Evolutionary conservation across 2,888 invertebrate genomes (phyloP), one percentile per base, ranked within the genome.

Genomic region (Agriopis leucophaearia): DNA sequence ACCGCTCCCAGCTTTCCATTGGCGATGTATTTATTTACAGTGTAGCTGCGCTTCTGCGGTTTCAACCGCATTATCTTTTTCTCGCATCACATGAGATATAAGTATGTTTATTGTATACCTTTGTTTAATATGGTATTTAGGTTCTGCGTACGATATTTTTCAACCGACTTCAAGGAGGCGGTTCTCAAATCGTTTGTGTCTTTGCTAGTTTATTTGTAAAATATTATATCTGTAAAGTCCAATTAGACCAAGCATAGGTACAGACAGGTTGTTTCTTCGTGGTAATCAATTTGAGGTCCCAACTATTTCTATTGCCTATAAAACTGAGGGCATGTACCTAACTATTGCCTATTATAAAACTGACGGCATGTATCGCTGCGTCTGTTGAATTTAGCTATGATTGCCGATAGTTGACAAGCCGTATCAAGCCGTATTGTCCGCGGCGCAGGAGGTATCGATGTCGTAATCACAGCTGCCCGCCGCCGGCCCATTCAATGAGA

Each of bases 401-500:
- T 69, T 69, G 68, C 50, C 66, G 75, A 77, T 71, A 85, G 86
- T 87, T 89, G 90, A 88, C 87, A 88, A 88, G 87, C 83, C 75
- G 81, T 79, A 88, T 90, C 87, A 88, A 88, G 87, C 83, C 75
- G 81, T 79, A 88, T 90, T 90, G 88, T 89, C 78, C 71, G 59
- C 72, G 68, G 60, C 64, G 61, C 71, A 74, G 90, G 91, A 90
- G 88, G 88, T 88, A 92, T 88, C 92, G 86, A 79, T 93, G 83
- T 89, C 92, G 92, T 91, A 92, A 91, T 92, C 90, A 91, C 91
- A 85, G 84, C 82, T 76, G 70, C 76, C 77, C 76, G 84, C 83
- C 86, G 89, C 81, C 86, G 84, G 86, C 82, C 87, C 88, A 88
- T 91, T 93, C 92, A 93, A 93, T 93, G 92, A 92, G 92, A 92